A percentile compares a stretch with the other conserved stretches of the same genome.
These are phyloP conservation scores for Rhinophrynus dorsalis DNA, from an alignment of 2,797 vertebrate species.

Conservation along the genomic window DNA sequence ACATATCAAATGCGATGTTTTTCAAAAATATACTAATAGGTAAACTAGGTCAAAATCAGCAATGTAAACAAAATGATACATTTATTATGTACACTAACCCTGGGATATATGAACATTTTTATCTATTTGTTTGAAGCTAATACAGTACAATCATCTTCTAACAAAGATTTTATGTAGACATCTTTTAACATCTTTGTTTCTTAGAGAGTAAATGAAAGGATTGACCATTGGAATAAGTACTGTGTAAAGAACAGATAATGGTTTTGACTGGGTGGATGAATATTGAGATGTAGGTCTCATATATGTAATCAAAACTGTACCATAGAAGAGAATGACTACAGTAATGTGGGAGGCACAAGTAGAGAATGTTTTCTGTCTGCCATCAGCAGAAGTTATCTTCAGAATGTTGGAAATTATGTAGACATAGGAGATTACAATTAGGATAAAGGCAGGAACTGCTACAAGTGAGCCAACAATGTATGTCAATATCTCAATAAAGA, in stretches of 20 bases:
- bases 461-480: neutral
- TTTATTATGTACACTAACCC: too few species aligned
- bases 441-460: neutral
- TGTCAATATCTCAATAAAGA: neutral
- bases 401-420: slow-evolving; percentile 1
- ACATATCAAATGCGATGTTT: too few species aligned
- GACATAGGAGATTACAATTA: slow-evolving; percentile 2
- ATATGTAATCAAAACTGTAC: slow-evolving; percentile 5
- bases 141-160: too few species aligned
- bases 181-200: slow-evolving; percentile 4
- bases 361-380: neutral
- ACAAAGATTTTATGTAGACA: neutral
- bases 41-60: too few species aligned
- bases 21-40: too few species aligned
- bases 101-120: too few species aligned
- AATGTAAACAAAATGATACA: too few species aligned
- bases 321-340: slow-evolving; percentile 10
- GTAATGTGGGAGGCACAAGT: slow-evolving; percentile 10
- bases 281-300: slow-evolving; percentile 14
- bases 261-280: neutral
- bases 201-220: slow-evolving; percentile 10
- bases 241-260: slow-evolving; percentile 1
- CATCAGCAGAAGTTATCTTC: neutral
- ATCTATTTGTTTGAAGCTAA: too few species aligned
- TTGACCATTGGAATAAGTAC: neutral